phyloP scores from a whole-genome alignment of 1,140 invertebrate genomes.

The Aphidius ervi region DNA sequence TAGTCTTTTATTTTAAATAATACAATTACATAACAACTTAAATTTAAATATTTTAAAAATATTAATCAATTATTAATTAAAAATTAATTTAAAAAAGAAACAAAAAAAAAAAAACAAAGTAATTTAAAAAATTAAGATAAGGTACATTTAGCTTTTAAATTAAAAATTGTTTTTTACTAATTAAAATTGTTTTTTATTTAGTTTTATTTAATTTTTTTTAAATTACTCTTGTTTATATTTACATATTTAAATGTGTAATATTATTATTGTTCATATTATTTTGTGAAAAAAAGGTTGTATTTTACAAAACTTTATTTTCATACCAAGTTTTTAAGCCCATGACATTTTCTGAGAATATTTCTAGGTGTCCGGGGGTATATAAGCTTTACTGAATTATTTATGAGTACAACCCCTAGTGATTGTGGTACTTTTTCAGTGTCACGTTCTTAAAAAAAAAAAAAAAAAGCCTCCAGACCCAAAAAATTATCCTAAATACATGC shows the following conservation, averaged over 20 bases:
- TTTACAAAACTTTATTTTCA: background rate
- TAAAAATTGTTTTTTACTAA: background rate
- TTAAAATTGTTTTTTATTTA: no score
- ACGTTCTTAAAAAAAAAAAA: background rate
- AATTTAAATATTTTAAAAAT: background rate
- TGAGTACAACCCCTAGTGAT: constrained; percentile 13
- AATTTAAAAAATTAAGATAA: background rate
- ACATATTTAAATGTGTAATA: no score
- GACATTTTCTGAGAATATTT: constrained; percentile 12
- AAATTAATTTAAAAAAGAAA: background rate
- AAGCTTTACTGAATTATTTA: constrained; percentile 19
- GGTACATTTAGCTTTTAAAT: background rate
- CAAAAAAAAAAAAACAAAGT: background rate
- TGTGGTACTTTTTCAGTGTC: constrained; percentile 16
- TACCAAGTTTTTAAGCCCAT: background rate
- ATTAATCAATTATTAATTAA: background rate
- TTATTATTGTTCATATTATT: no score
- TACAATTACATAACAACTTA: background rate
- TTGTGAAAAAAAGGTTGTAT: no score
- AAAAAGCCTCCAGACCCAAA: no score
- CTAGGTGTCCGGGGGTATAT: background rate
- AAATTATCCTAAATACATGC: background rate
- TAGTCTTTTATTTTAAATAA: background rate
- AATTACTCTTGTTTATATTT: no score
- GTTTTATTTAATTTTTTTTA: no score